A percentile compares a stretch with the other conserved stretches of the same genome.
These are phyloP conservation scores for Ameiurus melas DNA, from an alignment of 2,113 vertebrate species.

Conservation along the genomic window DNA sequence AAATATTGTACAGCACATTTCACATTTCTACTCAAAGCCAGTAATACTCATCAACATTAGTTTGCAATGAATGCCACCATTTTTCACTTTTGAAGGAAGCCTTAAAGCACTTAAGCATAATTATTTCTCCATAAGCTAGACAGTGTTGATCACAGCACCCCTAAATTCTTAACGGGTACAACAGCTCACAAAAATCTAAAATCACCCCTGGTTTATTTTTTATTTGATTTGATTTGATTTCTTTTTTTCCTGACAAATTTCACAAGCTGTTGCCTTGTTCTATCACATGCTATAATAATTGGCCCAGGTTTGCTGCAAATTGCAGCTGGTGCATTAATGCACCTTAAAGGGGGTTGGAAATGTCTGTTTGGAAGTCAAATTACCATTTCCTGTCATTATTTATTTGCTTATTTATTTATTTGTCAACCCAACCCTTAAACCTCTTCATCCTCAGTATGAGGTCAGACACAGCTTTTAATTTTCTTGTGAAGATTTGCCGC, in stretches of 20 bases:
- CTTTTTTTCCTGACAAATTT: conserved; percentile 66
- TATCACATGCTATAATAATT: conserved; percentile 70
- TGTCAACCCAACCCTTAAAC: conserved; percentile 71
- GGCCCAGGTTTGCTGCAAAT: conserved; percentile 69
- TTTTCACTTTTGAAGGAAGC: conserved; percentile 65
- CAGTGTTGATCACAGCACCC: conserved; percentile 64
- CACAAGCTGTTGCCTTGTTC: conserved; percentile 63
- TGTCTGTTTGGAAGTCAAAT: conserved; percentile 73
- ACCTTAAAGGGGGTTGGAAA: conserved; percentile 73
- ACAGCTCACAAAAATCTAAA: conserved; percentile 47
- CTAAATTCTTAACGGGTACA: conserved; percentile 54
- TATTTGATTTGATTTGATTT: conserved; percentile 45
- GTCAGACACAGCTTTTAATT: conserved; percentile 72
- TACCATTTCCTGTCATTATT: conserved; percentile 68
- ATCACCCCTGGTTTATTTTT: conserved; percentile 40
- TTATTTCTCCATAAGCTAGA: conserved; percentile 70
- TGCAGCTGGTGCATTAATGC: conserved; percentile 72
- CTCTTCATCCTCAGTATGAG: conserved; percentile 67
- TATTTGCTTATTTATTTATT: conserved; percentile 40
- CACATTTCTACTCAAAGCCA: conserved; percentile 36
- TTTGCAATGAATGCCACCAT: conserved; percentile 50
- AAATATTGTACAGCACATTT: conserved; percentile 33
- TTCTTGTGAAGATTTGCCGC: conserved; percentile 72
- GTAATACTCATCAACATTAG: conserved; percentile 42
- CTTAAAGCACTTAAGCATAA: conserved; percentile 75